phyloP scores from a whole-genome alignment of 2,113 vertebrate genomes.

The Anolis carolinensis region DNA sequence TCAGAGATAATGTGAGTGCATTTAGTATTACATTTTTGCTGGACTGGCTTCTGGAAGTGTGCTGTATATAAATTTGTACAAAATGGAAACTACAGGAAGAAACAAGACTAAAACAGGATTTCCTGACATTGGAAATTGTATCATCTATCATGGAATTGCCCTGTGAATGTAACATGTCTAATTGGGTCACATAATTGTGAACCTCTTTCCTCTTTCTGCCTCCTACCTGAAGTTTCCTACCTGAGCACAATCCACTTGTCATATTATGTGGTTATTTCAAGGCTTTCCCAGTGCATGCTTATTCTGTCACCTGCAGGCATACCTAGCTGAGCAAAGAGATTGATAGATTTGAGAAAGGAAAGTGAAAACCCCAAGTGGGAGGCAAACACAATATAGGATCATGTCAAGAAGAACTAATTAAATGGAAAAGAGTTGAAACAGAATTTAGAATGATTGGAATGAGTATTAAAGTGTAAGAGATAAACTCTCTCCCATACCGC shows the following conservation, averaged over 20 bases:
- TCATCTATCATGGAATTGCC: too few relatives aligned
- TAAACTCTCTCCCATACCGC: constrained; percentile 8
- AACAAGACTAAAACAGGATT: too few relatives aligned
- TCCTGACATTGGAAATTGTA: too few relatives aligned
- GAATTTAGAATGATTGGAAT: constrained; percentile 17
- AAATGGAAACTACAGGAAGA: too few relatives aligned
- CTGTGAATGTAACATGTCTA: too few relatives aligned
- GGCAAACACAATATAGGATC: constrained; percentile 16
- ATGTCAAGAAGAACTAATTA: constrained; percentile 25
- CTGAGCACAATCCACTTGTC: background rate
- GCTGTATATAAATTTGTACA: too few relatives aligned
- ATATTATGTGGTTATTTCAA: background rate
- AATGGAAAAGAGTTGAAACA: constrained; percentile 14
- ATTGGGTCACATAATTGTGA: too few relatives aligned
- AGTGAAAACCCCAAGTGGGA: constrained; percentile 15
- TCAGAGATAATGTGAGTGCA: too few relatives aligned
- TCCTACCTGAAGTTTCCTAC: too few relatives aligned
- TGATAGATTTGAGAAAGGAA: background rate
- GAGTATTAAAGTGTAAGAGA: constrained; percentile 3
- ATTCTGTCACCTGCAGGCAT: constrained; percentile 1
- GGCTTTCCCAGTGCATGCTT: background rate
- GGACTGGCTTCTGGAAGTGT: too few relatives aligned
- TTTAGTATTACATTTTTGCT: too few relatives aligned
- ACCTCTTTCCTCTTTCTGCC: background rate
- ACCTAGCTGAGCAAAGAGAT: constrained; percentile 8